Evolutionary conservation across 2,113 vertebrate species (phyloP).

Genomic region (Seriola aureovittata): DNA sequence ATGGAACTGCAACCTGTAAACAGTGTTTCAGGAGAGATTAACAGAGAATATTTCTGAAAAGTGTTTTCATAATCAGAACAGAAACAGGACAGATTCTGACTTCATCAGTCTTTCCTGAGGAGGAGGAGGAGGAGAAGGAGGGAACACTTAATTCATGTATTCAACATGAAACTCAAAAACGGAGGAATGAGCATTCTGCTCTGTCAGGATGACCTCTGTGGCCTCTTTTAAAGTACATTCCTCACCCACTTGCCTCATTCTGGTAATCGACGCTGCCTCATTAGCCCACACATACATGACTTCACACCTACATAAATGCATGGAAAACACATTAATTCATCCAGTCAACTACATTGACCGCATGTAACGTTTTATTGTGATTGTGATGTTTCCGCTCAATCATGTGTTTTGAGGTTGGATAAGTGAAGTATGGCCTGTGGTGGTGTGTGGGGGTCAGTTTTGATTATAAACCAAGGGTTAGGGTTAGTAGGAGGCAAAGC

Average conservation of each 20-base stretch:
- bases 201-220: neutral
- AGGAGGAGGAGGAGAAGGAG: no score
- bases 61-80: neutral
- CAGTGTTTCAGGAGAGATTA: neutral
- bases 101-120: neutral
- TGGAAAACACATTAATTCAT: neutral
- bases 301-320: constrained; percentile 9
- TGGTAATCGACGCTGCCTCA: neutral
- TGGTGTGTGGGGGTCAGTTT: neutral
- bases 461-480: neutral
- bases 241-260: neutral
- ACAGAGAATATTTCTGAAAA: neutral
- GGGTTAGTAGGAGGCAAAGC: no score
- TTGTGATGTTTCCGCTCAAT: neutral
- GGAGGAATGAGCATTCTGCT: neutral
- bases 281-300: neutral
- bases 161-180: neutral
- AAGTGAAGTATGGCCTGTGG: neutral
- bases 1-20: constrained; percentile 1
- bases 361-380: neutral
- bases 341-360: neutral
- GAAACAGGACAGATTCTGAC: neutral
- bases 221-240: neutral
- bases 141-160: neutral
- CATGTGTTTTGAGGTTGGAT: neutral